A percentile compares a stretch with the other conserved stretches of the same genome.
Conservation (phyloP, 2,113 vertebrate genomes). For the Dipodomys stephensi region DNA sequence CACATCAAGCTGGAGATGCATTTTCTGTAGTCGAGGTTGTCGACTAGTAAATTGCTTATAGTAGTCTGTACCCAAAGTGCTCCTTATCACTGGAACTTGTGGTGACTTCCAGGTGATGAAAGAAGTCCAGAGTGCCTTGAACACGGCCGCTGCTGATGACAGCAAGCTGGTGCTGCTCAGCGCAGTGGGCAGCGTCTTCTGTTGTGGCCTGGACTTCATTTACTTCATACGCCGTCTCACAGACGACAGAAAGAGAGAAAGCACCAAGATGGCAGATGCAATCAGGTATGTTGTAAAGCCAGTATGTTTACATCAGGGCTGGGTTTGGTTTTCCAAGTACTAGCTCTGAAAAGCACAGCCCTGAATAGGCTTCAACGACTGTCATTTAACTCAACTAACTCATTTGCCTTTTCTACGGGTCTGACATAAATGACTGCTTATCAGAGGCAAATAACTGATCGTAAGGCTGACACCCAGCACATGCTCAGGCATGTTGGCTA, state of each 20-base stretch:
- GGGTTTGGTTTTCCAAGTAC: not conserved
- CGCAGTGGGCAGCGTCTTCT: constrained; percentile 96
- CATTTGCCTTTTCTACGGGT: not conserved
- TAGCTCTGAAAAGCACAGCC: not conserved
- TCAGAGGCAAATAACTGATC: not conserved
- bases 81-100: constrained; percentile 51
- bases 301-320: not conserved
- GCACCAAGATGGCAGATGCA: constrained; percentile 98
- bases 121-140: constrained; percentile 98
- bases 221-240: constrained; percentile 97
- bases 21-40: no score
- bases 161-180: constrained; percentile 96
- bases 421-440: not conserved
- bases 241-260: constrained; percentile 97
- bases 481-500: not conserved
- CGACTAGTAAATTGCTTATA: not conserved
- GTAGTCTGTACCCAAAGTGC: not conserved
- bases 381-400: not conserved
- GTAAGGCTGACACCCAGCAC: not conserved
- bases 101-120: constrained; percentile 95
- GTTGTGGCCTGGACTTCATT: constrained; percentile 97
- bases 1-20: rapidly evolving
- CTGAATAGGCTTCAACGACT: not conserved
- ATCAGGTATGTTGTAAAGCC: constrained; percentile 92
- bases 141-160: constrained; percentile 96